phyloP scores from a whole-genome alignment of 2,888 invertebrate species.

The Rhogogaster chlorosoma region DNA sequence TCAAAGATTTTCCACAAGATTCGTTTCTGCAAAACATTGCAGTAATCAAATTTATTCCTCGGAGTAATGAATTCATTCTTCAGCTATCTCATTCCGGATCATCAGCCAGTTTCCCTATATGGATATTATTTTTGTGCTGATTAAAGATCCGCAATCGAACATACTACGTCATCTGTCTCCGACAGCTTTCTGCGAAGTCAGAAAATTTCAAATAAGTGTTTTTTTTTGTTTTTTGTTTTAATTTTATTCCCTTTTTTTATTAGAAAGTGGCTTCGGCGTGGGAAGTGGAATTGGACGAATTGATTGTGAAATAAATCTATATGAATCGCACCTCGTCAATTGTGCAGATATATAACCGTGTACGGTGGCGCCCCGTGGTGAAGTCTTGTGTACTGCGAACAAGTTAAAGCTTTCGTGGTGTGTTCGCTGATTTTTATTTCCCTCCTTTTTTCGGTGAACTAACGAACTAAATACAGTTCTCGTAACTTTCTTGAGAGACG shows the following conservation, averaged over 20 bases:
- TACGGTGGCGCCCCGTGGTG: constrained; percentile 32
- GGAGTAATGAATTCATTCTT: not conserved
- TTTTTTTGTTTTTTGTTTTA: not conserved
- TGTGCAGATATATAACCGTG: not conserved
- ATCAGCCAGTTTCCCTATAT: not conserved
- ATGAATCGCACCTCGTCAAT: not conserved
- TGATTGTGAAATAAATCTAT: constrained; percentile 18
- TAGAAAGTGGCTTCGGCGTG: not conserved
- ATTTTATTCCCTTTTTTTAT: not conserved
- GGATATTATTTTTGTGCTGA: not conserved
- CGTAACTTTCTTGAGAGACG: constrained; percentile 9
- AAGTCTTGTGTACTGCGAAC: not conserved
- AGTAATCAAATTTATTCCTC: not conserved
- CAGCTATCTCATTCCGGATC: not conserved
- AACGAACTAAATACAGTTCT: not conserved
- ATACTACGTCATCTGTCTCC: not conserved
- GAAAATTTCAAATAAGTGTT: not conserved
- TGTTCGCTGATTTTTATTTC: not conserved
- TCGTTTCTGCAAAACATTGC: not conserved
- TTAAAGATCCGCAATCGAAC: not conserved
- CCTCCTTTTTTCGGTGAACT: not conserved
- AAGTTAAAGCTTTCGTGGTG: not conserved
- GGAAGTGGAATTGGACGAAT: not conserved
- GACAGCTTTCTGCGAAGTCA: not conserved
- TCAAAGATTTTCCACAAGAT: not conserved